Percentiles rank a stretch among this genome's conserved stretches.
Evolutionary conservation across 2,888 invertebrate genomes (phyloP).

Genomic region (Acrobasis suavella): DNA sequence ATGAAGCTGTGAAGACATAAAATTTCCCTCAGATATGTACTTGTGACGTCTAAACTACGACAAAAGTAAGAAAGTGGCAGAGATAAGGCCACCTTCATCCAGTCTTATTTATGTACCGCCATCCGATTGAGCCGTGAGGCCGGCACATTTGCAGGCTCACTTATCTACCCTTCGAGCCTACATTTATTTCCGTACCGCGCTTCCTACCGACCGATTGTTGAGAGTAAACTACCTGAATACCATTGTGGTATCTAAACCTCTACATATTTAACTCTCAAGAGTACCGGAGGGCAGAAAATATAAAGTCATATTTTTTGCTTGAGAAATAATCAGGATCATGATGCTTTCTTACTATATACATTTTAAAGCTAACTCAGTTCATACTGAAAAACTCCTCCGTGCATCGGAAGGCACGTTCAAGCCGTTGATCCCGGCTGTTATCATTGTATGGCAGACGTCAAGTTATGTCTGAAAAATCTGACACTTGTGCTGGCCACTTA

Average conservation of each 20-base stretch:
- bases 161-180: conserved; percentile 76
- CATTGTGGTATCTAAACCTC: conserved; percentile 10
- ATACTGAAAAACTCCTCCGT: too few species aligned
- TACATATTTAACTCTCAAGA: too few species aligned
- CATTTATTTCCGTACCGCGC: conserved; percentile 74
- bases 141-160: conserved; percentile 64
- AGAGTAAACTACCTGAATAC: conserved; percentile 38
- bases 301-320: too few species aligned
- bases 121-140: conserved; percentile 76
- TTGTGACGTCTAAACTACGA: conserved; percentile 39
- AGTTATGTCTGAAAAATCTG: too few species aligned
- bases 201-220: conserved; percentile 62
- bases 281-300: too few species aligned
- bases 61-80: conserved; percentile 59
- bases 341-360: too few species aligned
- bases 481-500: too few species aligned
- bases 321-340: too few species aligned
- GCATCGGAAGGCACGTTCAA: too few species aligned
- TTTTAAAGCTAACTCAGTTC: too few species aligned
- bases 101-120: conserved; percentile 78
- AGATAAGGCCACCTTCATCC: conserved; percentile 63
- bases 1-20: conserved; percentile 22
- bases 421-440: too few species aligned
- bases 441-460: too few species aligned
- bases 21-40: conserved; percentile 33